A percentile compares a stretch with the other conserved stretches of the same genome.
These are phyloP conservation scores for Lagopus leucura DNA, from an alignment of 2,113 vertebrate species.

Conservation along the genomic window DNA sequence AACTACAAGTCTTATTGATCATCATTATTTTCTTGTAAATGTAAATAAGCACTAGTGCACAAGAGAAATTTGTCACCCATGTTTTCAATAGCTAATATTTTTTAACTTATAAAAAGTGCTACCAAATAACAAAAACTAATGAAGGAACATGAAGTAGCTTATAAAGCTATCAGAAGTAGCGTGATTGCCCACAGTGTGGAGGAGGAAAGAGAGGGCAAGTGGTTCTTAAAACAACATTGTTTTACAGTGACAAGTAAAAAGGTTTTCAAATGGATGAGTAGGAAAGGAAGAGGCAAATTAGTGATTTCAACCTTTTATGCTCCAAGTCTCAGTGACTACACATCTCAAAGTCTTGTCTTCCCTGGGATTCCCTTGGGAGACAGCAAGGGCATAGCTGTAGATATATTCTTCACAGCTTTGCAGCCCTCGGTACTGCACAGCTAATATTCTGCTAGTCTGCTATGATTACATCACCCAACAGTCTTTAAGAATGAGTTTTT, in stretches of 20 bases:
- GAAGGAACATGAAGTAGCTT: neutral
- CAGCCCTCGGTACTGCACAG: neutral
- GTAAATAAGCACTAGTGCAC: neutral
- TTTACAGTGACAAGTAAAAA: neutral
- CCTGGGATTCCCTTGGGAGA: neutral
- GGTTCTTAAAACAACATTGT: neutral
- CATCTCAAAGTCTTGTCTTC: neutral
- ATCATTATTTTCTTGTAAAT: neutral
- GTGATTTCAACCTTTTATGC: neutral
- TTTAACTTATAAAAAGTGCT: neutral
- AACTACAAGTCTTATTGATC: neutral
- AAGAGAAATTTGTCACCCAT: neutral
- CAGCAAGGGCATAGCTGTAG: neutral
- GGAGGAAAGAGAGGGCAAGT: neutral
- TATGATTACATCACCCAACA: neutral
- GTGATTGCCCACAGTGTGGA: neutral
- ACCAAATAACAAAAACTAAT: neutral
- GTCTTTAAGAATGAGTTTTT: neutral
- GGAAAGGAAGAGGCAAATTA: neutral
- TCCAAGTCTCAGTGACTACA: neutral
- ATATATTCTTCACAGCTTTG: neutral
- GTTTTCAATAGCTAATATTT: neutral
- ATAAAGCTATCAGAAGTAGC: neutral
- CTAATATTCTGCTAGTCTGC: neutral
- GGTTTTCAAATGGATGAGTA: neutral